These are phyloP conservation scores for Lycophotia porphyrea DNA, from an alignment of 2,888 invertebrate species.

Conservation along the genomic window DNA sequence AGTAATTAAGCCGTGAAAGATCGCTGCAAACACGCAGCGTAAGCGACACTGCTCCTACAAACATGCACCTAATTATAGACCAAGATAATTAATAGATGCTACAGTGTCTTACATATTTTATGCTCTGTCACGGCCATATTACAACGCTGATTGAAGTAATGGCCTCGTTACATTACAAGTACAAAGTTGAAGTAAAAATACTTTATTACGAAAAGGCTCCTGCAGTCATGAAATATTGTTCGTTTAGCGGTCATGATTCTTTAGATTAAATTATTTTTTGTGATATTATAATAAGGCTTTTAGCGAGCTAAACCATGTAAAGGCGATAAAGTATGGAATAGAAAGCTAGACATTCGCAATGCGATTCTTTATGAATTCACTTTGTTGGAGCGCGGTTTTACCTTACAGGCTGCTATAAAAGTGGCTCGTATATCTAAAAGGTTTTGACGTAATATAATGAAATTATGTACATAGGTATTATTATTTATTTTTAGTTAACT, in stretches of 20 bases:
- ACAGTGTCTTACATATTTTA: constrained; percentile 43
- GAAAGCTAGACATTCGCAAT: constrained; percentile 61
- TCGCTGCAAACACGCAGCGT: constrained; percentile 69
- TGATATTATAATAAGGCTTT: constrained; percentile 49
- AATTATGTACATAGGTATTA: constrained; percentile 16
- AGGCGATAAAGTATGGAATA: constrained; percentile 53
- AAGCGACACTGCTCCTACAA: constrained; percentile 53
- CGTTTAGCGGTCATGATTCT: constrained; percentile 61
- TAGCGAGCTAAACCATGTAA: constrained; percentile 47
- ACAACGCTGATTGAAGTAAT: constrained; percentile 43
- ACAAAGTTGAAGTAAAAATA: constrained; percentile 25
- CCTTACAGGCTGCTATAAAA: constrained; percentile 66
- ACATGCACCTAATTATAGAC: constrained; percentile 65
- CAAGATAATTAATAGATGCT: constrained; percentile 54
- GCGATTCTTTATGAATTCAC: constrained; percentile 72
- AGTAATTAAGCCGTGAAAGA: constrained; percentile 78
- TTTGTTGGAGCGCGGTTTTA: constrained; percentile 63
- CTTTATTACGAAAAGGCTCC: constrained; percentile 24
- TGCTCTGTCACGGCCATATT: constrained; percentile 44
- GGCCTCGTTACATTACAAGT: constrained; percentile 24
- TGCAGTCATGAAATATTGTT: constrained; percentile 45
- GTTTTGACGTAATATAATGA: constrained; percentile 66
- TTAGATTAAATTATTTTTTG: constrained; percentile 52
- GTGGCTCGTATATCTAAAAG: constrained; percentile 68
- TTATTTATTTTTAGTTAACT: neutral